Evolutionary conservation across 1,140 invertebrate genomes (phyloP), one percentile per base, ranked within the genome.

Genomic region (Rhagoletis pomonella): DNA sequence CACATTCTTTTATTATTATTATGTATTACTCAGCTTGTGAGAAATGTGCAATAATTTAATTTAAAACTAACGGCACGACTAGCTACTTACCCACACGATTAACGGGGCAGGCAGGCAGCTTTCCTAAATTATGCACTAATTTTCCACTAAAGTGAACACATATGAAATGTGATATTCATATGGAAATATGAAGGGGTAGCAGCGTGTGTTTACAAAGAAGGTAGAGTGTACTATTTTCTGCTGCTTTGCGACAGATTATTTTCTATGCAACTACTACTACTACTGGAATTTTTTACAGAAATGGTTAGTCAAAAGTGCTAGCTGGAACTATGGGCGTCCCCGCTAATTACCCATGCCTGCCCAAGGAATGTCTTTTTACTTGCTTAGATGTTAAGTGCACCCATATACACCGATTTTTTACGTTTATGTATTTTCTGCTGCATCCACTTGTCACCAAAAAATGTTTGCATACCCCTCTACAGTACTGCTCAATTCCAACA

Each of bases 91-190:
- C 67, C 67, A 47, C 39, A 73, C 39, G 39, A 73, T 14, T 73
- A 73, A 73, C 67, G 42, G 67, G n/a, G n/a, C n/a, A n/a, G n/a
- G n/a, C n/a, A n/a, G n/a, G n/a, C 64, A 42, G 9, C 10, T 73
- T 73, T 73, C 12, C 67, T 73, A 73, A 73, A 73, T 73, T 73
- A 73, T 73, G 67, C 39, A 47, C 42, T 73, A 73, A 42, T 73
- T 73, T 73, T 39, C 67, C 42, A 17, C 64, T 42, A 67, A 67
- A 67, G 64, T 10, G 64, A 67, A 10, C 64, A 29, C 67, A 12
- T n/a, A n/a, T 73, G 67, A 73, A 73, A 73, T 73, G 67, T 73
- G 39, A 73, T 73, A 73, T 73, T 73, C 67, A 73, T 73, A 73
- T 73, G 42, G 14, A 73, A 73, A 73, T 67, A 12, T 9, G n/a